Percentiles rank a stretch among this genome's conserved stretches.
These are phyloP conservation scores for Periplaneta americana DNA, from an alignment of 1,140 invertebrate species.

Conservation along the genomic window DNA sequence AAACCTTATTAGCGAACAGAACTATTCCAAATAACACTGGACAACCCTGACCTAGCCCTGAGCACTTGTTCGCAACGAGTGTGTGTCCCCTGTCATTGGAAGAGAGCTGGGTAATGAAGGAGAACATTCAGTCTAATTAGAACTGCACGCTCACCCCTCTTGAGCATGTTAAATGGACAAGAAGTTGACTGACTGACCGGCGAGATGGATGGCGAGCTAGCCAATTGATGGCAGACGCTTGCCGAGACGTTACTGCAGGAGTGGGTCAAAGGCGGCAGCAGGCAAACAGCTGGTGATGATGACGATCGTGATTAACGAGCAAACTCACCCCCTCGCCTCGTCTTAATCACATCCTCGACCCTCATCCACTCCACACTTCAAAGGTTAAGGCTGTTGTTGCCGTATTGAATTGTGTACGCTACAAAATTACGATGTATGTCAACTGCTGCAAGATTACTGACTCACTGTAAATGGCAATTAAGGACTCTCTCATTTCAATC, in stretches of 20 bases:
- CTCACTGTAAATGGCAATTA: no score
- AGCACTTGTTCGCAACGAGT: not conserved
- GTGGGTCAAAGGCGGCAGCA: not conserved
- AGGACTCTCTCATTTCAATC: no score
- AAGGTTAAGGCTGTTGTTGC: not conserved
- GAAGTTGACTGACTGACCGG: not conserved
- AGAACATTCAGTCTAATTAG: not conserved
- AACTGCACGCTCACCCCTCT: not conserved
- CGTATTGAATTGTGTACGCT: no score
- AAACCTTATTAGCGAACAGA: no score
- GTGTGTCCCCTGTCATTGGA: not conserved
- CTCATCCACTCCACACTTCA: not conserved
- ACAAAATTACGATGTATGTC: no score
- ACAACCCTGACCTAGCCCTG: not conserved
- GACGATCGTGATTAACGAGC: conserved; percentile 5
- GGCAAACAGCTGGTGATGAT: not conserved
- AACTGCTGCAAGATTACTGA: no score
- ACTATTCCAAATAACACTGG: no score
- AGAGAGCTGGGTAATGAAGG: not conserved
- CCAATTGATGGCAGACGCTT: not conserved
- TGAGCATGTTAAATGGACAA: not conserved
- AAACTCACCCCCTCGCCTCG: conserved; percentile 12
- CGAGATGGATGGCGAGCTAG: not conserved
- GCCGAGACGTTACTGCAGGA: not conserved
- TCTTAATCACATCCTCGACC: conserved; percentile 3